A percentile compares a stretch with the other conserved stretches of the same genome.
Evolutionary conservation across 2,888 invertebrate genomes (phyloP).

Genomic region (Apamea monoglypha): DNA sequence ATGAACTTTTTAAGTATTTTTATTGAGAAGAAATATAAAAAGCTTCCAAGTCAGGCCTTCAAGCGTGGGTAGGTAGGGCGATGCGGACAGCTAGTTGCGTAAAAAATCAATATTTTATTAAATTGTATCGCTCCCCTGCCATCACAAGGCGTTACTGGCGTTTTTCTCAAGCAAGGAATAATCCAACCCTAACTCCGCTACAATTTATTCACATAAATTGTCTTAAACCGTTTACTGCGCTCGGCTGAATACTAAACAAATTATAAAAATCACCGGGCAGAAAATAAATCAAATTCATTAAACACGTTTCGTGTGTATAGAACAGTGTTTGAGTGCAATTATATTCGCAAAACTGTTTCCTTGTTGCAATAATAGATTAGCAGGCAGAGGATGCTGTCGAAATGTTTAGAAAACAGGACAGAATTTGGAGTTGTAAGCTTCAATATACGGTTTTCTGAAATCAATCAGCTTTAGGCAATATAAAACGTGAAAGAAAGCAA

Average conservation of each 20-base stretch:
- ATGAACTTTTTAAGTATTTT: not conserved
- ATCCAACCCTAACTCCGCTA: conserved; percentile 4
- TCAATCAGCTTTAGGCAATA: no score
- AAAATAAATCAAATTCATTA: not conserved
- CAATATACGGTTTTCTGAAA: not conserved
- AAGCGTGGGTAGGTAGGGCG: conserved; percentile 35
- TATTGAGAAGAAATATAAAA: conserved; percentile 22
- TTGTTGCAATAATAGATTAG: conserved; percentile 3
- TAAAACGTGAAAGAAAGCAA: not conserved
- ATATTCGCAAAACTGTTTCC: conserved; percentile 20
- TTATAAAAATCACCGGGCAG: not conserved
- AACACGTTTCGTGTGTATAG: conserved; percentile 6
- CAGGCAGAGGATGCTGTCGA: conserved; percentile 3
- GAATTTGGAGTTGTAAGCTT: not conserved
- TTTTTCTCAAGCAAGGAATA: conserved; percentile 18
- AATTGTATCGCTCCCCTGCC: conserved; percentile 53
- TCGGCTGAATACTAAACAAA: not conserved
- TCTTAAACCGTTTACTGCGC: conserved; percentile 12
- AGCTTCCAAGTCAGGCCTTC: conserved; percentile 13
- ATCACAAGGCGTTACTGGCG: conserved; percentile 20
- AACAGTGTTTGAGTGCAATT: conserved; percentile 4
- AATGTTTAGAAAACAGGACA: not conserved
- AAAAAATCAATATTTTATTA: conserved; percentile 58
- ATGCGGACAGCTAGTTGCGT: conserved; percentile 42
- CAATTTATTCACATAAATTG: conserved; percentile 14